Evolutionary conservation across 2,888 invertebrate species (phyloP).

Genomic region (Andrena fulva): DNA sequence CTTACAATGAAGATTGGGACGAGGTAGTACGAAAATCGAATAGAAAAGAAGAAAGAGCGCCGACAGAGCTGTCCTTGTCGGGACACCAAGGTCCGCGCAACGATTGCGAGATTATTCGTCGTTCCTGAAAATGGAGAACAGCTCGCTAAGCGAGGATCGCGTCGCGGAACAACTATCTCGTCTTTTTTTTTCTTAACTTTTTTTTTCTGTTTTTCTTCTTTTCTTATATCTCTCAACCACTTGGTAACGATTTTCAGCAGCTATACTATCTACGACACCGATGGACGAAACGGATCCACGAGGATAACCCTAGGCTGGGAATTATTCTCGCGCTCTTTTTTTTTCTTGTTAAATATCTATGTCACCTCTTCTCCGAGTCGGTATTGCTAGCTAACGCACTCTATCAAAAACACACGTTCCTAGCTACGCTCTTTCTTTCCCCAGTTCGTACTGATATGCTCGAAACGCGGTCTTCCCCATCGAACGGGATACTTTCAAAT

Average conservation of each 20-base stretch:
- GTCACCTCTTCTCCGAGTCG: slow-evolving; percentile 42
- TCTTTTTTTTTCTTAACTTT: slow-evolving; percentile 21
- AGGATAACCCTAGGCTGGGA: slow-evolving; percentile 34
- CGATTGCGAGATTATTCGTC: slow-evolving; percentile 26
- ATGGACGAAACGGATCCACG: slow-evolving; percentile 73
- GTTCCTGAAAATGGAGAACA: slow-evolving; percentile 39
- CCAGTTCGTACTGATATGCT: slow-evolving; percentile 46
- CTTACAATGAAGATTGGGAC: background rate
- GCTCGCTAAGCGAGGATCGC: slow-evolving; percentile 14
- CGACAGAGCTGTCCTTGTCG: background rate
- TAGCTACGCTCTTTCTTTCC: background rate
- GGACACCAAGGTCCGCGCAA: background rate
- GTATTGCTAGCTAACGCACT: slow-evolving; percentile 50
- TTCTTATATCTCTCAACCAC: slow-evolving; percentile 37
- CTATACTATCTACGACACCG: slow-evolving; percentile 68
- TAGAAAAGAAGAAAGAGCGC: background rate
- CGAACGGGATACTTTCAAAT: slow-evolving; percentile 65
- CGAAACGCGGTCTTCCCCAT: slow-evolving; percentile 50
- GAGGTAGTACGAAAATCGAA: slow-evolving; percentile 24
- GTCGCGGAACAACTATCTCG: slow-evolving; percentile 45
- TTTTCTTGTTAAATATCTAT: slow-evolving; percentile 44
- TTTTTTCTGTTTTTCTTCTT: slow-evolving; percentile 14
- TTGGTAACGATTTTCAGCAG: slow-evolving; percentile 56
- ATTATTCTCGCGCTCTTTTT: slow-evolving; percentile 34
- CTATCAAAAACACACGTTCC: slow-evolving; percentile 52